Percentiles rank a stretch among this genome's conserved stretches.
Evolutionary conservation across 2,888 invertebrate genomes (phyloP).

Genomic region (Sinopyrophorus schimmeli): DNA sequence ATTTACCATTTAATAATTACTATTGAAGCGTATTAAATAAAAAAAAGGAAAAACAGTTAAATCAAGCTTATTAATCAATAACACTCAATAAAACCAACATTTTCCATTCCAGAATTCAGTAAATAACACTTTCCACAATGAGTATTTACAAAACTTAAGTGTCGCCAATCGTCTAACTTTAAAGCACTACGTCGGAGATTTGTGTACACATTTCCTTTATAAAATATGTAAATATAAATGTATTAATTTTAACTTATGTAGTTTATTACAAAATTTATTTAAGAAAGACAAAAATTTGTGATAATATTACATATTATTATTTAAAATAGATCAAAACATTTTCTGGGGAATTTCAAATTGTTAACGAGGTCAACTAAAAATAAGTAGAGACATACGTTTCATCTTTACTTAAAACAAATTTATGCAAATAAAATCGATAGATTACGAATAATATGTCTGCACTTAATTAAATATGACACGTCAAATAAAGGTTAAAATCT

Average conservation of each 20-base stretch:
- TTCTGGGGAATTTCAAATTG: conserved; percentile 7
- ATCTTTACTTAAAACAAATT: neutral
- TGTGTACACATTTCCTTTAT: too few relatives aligned
- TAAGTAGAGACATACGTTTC: conserved; percentile 1
- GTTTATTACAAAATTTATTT: too few relatives aligned
- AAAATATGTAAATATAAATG: too few relatives aligned
- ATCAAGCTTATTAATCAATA: conserved; percentile 1
- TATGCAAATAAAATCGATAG: conserved; percentile 9
- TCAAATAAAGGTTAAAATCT: conserved; percentile 23
- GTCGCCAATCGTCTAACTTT: too few relatives aligned
- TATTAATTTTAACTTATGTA: too few relatives aligned
- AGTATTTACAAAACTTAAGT: too few relatives aligned
- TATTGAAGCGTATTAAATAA: conserved; percentile 1
- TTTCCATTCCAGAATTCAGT: conserved; percentile 1
- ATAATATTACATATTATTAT: neutral
- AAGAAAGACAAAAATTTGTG: too few relatives aligned
- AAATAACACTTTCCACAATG: conserved; percentile 7
- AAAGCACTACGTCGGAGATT: too few relatives aligned
- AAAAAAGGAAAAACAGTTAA: conserved; percentile 6
- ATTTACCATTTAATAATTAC: conserved; percentile 8
- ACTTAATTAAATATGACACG: conserved; percentile 16
- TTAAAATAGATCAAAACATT: neutral
- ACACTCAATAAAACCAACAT: conserved; percentile 7
- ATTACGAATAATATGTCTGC: neutral
- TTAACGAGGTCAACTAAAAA: too few relatives aligned